Evolutionary conservation across 1,140 invertebrate species (phyloP).

Genomic region (Eurosta solidaginis): DNA sequence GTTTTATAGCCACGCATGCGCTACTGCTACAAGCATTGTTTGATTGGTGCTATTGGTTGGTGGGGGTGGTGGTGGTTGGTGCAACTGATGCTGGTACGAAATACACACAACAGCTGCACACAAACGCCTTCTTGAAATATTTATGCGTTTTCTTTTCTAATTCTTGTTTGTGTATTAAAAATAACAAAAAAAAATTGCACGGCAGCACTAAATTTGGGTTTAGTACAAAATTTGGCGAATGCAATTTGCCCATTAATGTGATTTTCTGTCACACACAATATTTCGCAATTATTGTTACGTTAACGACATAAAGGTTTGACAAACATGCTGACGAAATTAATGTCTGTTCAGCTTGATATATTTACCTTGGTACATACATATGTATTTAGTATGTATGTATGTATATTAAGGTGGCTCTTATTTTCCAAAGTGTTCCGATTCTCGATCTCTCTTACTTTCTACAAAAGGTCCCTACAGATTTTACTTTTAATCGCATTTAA

Average conservation of each 20-base stretch:
- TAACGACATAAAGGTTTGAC: slow-evolving; percentile 2
- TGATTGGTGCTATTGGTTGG: neutral
- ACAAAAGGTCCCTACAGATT: no score
- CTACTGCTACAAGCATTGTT: no score
- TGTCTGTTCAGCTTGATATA: neutral
- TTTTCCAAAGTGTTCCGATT: no score
- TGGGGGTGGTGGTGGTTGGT: neutral
- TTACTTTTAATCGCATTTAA: no score
- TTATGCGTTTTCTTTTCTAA: neutral
- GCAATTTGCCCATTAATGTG: slow-evolving; percentile 16
- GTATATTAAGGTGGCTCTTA: no score
- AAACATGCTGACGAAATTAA: neutral
- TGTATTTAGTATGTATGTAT: no score
- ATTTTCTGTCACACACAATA: neutral
- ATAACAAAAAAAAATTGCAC: no score
- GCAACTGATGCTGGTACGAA: neutral
- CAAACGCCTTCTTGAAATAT: neutral
- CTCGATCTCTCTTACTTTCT: no score
- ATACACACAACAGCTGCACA: no score
- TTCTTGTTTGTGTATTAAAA: neutral
- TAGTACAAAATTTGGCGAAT: neutral
- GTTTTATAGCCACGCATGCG: neutral
- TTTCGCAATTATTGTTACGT: neutral
- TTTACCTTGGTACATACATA: no score
- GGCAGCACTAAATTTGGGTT: neutral